phyloP scores from a whole-genome alignment of 2,113 vertebrate species.

The Conger conger region DNA sequence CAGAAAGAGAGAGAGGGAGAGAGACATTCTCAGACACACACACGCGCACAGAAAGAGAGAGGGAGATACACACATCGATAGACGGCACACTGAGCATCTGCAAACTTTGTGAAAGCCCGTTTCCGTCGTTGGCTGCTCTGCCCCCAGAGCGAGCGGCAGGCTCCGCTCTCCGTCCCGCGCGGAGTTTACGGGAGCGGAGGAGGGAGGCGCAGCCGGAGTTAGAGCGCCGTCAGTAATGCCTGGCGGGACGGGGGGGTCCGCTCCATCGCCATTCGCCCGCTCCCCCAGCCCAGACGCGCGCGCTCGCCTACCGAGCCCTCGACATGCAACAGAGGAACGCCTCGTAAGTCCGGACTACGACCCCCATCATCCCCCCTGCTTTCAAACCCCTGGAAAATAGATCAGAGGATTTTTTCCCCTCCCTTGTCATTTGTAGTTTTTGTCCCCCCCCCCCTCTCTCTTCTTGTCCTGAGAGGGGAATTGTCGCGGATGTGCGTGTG shows the following conservation, averaged over 20 bases:
- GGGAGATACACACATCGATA: neutral
- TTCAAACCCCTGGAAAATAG: neutral
- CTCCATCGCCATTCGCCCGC: slow-evolving; percentile 21
- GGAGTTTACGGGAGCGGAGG: slow-evolving; percentile 37
- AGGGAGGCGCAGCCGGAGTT: slow-evolving; percentile 53
- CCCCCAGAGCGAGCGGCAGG: neutral
- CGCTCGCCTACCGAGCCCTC: slow-evolving; percentile 55
- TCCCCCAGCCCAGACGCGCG: slow-evolving; percentile 37
- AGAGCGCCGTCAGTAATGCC: slow-evolving; percentile 44
- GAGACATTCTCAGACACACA: neutral
- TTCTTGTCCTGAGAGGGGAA: neutral
- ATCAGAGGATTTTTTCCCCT: neutral
- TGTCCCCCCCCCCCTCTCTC: neutral
- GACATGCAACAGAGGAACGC: slow-evolving; percentile 72
- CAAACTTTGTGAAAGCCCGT: neutral
- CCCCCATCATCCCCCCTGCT: neutral
- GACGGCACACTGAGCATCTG: neutral
- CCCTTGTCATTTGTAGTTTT: neutral
- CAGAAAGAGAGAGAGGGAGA: too few species aligned
- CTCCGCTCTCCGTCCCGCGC: slow-evolving; percentile 40
- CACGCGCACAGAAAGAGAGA: neutral
- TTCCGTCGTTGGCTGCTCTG: neutral
- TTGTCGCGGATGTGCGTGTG: neutral
- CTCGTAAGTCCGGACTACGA: slow-evolving; percentile 63
- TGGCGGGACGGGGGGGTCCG: slow-evolving; percentile 39